Evolutionary conservation across 2,113 vertebrate species (phyloP).

Genomic region (Manacus vitellinus): DNA sequence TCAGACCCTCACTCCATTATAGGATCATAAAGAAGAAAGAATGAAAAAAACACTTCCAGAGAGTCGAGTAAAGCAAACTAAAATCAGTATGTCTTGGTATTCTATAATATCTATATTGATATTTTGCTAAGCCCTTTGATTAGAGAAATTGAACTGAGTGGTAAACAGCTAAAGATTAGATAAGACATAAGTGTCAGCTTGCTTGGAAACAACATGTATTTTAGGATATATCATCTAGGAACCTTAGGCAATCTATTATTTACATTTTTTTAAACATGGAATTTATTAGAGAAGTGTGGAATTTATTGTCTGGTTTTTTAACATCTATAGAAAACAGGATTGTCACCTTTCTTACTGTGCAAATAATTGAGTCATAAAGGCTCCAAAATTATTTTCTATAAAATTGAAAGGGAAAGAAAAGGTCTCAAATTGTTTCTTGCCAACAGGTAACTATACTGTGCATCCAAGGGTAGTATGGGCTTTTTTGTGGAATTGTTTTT

Average conservation of each 20-base stretch:
- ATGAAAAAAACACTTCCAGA: neutral
- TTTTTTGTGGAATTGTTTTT: fast-evolving
- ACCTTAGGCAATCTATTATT: neutral
- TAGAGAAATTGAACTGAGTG: neutral
- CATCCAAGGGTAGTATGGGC: neutral
- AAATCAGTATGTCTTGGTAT: neutral
- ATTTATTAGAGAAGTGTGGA: neutral
- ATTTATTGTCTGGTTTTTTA: neutral
- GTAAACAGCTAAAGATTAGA: neutral
- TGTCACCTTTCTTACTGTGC: neutral
- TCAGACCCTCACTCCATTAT: neutral
- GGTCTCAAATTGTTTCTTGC: neutral
- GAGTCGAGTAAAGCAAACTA: neutral
- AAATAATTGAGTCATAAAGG: neutral
- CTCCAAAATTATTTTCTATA: neutral
- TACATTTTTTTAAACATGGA: neutral
- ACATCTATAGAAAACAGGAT: neutral
- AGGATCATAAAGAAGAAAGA: neutral
- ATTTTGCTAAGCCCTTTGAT: neutral
- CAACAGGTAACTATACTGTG: neutral
- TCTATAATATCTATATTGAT: neutral
- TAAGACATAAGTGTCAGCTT: neutral
- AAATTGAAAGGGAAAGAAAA: neutral
- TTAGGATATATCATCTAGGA: neutral
- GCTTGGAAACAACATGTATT: neutral